Evolutionary conservation across 2,888 invertebrate genomes (phyloP), one percentile per base, ranked within the genome.

Genomic region (Oligia latruncula): DNA sequence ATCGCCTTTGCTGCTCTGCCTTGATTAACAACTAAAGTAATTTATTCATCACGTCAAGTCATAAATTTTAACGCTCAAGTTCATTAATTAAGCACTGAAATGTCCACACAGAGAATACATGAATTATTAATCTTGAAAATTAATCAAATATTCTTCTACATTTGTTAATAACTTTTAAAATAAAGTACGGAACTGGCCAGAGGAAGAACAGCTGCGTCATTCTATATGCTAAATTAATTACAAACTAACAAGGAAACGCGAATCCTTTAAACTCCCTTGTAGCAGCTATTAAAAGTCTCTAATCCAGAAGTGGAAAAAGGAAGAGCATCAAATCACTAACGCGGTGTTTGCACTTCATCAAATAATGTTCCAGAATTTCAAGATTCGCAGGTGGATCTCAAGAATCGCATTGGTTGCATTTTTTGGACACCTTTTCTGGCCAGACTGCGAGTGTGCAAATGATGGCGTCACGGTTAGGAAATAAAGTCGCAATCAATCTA

Each of bases 1-100:
- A 88, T 86, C 74, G 71, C 66, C 66, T 82, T 83, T 81, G 74
- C 77, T 87, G 74, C 77, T 43, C 49, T 67, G 74, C 58, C 66
- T 74, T 83, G 78, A 87, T 88, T 82, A 81, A 74, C 43, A 71
- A 82, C 71, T 67, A 17, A 75, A 79, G 83, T 88, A 84, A 87
- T 87, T 88, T 87, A 88, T 87, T 87, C 77, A 85, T 64, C 78
- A 85, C 77, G 80, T 81, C 78, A 70, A 76, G 64, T 76, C 77
- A 87, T 87, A 80, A 77, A 88, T 87, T 84, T 74, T 52, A 84
- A 88, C 78, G 71, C 74, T 73, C 66, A 71, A 83, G 67, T 82
- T 87, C 77, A 81, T 88, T 87, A 87, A 87, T 88, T 81, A 85
- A 70, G 62, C 73, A 72, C 77, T 71, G 75, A 77, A 83, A 79